phyloP scores from a whole-genome alignment of 2,888 invertebrate species.

The Papilio protenor region DNA sequence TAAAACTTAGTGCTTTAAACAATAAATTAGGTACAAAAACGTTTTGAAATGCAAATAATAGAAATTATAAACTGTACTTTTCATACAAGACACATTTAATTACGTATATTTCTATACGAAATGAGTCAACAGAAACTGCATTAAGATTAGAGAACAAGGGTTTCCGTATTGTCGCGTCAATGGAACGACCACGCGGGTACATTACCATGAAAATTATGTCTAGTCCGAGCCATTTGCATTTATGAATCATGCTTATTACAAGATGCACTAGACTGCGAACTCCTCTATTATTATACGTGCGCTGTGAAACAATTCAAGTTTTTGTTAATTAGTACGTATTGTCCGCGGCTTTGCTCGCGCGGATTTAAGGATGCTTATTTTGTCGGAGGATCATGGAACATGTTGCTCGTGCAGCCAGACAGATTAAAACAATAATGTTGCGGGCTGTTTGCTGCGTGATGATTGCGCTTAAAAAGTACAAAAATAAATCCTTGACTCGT shows the following conservation, averaged over 20 bases:
- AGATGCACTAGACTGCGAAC: conserved; percentile 44
- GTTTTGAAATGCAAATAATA: too few relatives aligned
- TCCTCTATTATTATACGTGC: conserved; percentile 43
- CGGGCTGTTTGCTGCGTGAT: conserved; percentile 5
- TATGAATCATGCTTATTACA: conserved; percentile 45
- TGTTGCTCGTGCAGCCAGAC: conserved; percentile 32
- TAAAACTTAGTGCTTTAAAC: not conserved
- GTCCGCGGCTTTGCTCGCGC: conserved; percentile 43
- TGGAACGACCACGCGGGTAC: conserved; percentile 16
- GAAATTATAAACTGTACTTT: not conserved
- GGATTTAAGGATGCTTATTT: conserved; percentile 43
- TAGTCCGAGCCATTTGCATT: conserved; percentile 43
- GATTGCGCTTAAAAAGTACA: conserved; percentile 20
- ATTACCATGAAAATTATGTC: conserved; percentile 38
- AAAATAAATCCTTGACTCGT: not conserved
- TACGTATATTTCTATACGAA: not conserved
- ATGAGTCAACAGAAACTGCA: conserved; percentile 26
- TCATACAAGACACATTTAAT: not conserved
- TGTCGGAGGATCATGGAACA: conserved; percentile 40
- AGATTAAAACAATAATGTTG: conserved; percentile 43
- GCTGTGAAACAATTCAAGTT: conserved; percentile 44
- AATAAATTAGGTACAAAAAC: not conserved
- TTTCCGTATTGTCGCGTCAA: conserved; percentile 34
- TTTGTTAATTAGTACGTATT: conserved; percentile 44
- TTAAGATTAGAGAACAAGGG: conserved; percentile 21